A percentile compares a stretch with the other conserved stretches of the same genome.
These are phyloP conservation scores for Brevimyrus niger DNA, from an alignment of 2,113 vertebrate genomes.

Conservation along the genomic window DNA sequence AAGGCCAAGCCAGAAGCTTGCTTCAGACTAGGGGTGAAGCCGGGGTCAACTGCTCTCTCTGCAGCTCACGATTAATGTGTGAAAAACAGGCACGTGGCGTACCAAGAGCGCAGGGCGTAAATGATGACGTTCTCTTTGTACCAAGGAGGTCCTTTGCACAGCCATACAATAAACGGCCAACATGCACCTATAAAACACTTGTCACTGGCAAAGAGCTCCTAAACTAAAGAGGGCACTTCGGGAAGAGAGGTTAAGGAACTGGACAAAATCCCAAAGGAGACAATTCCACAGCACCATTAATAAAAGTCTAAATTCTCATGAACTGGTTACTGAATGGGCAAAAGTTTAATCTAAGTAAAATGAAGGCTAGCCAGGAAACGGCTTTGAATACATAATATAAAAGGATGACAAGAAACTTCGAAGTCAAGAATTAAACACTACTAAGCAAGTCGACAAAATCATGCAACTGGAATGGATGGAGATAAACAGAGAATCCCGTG, in stretches of 20 bases:
- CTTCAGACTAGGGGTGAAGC: not conserved
- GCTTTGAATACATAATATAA: not conserved
- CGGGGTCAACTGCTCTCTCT: not conserved
- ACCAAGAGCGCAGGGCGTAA: not conserved
- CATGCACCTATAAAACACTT: not conserved
- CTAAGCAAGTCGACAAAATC: not conserved
- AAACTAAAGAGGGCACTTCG: not conserved
- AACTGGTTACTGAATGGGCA: not conserved
- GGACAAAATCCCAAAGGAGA: not conserved
- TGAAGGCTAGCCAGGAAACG: not conserved
- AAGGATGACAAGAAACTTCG: not conserved
- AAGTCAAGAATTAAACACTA: not conserved
- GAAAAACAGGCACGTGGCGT: not conserved
- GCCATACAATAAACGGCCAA: not conserved
- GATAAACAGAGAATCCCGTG: not conserved
- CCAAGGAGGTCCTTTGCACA: not conserved
- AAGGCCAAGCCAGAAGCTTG: not conserved
- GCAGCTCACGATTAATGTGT: not conserved
- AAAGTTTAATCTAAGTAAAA: not conserved
- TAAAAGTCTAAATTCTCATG: not conserved
- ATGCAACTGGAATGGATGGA: not conserved
- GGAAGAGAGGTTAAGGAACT: not conserved
- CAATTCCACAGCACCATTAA: not conserved
- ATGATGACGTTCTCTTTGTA: not conserved
- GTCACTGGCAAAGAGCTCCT: not conserved